These are phyloP conservation scores for Elysia chlorotica DNA, from an alignment of 1,140 invertebrate species.

Conservation along the genomic window DNA sequence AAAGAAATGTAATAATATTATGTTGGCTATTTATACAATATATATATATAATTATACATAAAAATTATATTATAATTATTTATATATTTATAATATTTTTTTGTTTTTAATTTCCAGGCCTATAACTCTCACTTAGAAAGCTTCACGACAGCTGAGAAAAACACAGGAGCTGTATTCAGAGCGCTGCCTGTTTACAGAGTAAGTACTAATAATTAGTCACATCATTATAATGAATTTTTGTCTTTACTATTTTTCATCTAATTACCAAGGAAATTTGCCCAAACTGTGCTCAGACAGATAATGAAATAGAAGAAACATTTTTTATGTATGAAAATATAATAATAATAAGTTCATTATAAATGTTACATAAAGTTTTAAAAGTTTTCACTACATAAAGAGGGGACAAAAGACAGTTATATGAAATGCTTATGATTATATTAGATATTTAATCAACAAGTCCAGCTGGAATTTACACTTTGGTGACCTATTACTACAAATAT, in stretches of 20 bases:
- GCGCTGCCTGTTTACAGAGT: conserved; percentile 57
- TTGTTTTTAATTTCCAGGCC: conserved; percentile 29
- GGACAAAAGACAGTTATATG: too few species aligned
- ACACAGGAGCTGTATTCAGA: conserved; percentile 53
- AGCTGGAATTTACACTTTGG: too few species aligned
- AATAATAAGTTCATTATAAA: background rate
- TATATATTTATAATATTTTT: too few species aligned
- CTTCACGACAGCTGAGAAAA: conserved; percentile 47
- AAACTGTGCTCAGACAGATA: background rate
- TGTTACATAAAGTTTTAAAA: background rate
- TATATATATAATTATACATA: too few species aligned
- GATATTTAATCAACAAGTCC: too few species aligned
- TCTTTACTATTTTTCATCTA: background rate
- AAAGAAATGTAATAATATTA: too few species aligned
- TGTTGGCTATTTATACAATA: too few species aligned
- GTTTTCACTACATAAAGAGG: background rate
- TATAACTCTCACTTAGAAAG: conserved; percentile 56
- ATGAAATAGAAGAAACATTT: background rate
- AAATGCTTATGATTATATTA: too few species aligned
- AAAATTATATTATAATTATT: too few species aligned
- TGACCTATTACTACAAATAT: too few species aligned
- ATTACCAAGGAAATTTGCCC: background rate
- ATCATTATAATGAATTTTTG: background rate
- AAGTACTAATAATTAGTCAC: conserved; percentile 5
- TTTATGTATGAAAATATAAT: too few species aligned